Base-by-base conservation (phyloP, 1,140 invertebrate genomes). In the Pogonomyrmex californicus region DNA sequence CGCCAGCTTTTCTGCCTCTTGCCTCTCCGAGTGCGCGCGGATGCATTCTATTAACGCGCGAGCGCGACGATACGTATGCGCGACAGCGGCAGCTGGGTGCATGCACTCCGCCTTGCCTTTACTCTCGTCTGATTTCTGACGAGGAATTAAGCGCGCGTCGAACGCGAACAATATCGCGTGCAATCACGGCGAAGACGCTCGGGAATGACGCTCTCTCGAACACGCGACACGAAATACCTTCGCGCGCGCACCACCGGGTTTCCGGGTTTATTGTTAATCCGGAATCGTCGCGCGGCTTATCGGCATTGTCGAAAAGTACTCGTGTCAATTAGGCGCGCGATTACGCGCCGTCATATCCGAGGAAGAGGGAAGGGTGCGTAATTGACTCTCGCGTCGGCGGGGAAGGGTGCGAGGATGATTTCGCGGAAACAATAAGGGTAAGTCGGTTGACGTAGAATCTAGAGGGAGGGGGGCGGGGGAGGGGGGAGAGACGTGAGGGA, bases 321-420 rank as follows among this genome's bases (percentile, higher is more conserved):
- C 65, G 77, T 62, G 87, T 82, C 83, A 71, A 89, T 89, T 76
- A 73, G 62, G 14, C 62, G 81, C 75, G 63, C 75, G 81, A 85
- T 88, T 88, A 88, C 75, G 79, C 56, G 36, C 30, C 41, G 38
- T 30, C 60, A 66, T 12, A 51, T 30, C 36, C 9, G 14, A 12
- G 12, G 12, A 1, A 17, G n/a, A 5, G 49, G 30, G 7, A 33
- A 7, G 44, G 41, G 12, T 36, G 30, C n/a, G 75, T 90, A 87
- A 90, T 90, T 87, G 89, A 90, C 83, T 90, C 70, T 90, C 70
- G 51, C 56, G 58, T 66, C 54, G 58, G 81, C 54, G 58, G n/a
- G n/a, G n/a, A 51, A 62, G 65, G 77, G 75, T 75, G 87, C 78
- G 86, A 82, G 77, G 56, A 47, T 30, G 79, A 44, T 73, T 83